phyloP scores from a whole-genome alignment of 2,797 vertebrate species.

The Acanthis flammea region DNA sequence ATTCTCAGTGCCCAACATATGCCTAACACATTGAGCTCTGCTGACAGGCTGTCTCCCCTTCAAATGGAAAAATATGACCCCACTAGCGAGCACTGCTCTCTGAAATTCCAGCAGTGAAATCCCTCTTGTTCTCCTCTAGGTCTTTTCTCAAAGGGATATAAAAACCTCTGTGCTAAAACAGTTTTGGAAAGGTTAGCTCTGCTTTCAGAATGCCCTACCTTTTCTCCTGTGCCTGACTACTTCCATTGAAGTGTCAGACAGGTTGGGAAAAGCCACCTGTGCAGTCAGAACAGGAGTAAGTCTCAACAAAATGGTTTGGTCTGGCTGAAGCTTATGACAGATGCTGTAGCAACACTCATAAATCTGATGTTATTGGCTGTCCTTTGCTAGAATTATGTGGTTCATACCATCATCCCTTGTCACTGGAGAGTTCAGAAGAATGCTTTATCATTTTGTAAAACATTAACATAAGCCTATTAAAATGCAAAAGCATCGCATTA shows the following conservation, averaged over 20 bases:
- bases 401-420: not conserved
- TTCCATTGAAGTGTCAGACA: not conserved
- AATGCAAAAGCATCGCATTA: slow-evolving; percentile 56
- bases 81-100: not conserved
- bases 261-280: not conserved
- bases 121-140: not conserved
- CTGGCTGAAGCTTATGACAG: not conserved
- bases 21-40: not conserved
- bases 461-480: slow-evolving; percentile 57
- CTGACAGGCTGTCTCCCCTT: slow-evolving; percentile 1
- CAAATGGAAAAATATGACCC: slow-evolving; percentile 11
- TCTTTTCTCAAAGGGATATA: not conserved
- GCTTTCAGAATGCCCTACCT: not conserved
- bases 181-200: slow-evolving; percentile 5
- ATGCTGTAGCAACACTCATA: not conserved
- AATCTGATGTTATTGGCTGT: slow-evolving; percentile 29
- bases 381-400: slow-evolving; percentile 19
- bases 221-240: not conserved
- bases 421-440: not conserved
- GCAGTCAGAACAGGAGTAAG: not conserved
- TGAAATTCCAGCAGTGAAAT: not conserved
- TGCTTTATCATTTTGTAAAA: slow-evolving; percentile 46
- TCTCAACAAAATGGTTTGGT: not conserved
- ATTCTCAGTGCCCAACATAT: not conserved
- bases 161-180: not conserved